A percentile compares a stretch with the other conserved stretches of the same genome.
Evolutionary conservation across 2,113 vertebrate genomes (phyloP).

Genomic region (Perca flavescens): DNA sequence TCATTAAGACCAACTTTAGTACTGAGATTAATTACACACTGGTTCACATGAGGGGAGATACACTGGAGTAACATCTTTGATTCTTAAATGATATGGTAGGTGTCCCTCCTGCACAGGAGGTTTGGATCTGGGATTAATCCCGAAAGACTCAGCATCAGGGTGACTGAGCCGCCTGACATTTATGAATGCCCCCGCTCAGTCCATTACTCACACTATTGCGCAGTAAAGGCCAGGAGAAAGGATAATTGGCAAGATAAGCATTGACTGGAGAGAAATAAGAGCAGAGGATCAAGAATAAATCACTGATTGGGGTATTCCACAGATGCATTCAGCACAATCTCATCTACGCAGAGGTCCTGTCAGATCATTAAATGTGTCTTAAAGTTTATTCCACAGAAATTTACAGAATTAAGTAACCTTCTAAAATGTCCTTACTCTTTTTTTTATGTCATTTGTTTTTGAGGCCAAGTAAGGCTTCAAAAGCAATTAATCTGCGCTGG

Average conservation of each 20-base stretch:
- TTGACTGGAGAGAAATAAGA: conserved; percentile 19
- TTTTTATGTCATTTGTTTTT: background rate
- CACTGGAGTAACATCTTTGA: background rate
- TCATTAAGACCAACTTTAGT: background rate
- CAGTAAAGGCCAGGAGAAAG: conserved; percentile 46
- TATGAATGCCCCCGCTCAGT: conserved; percentile 42
- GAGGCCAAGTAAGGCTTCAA: background rate
- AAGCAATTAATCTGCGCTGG: background rate
- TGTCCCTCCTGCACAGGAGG: background rate
- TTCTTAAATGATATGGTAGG: background rate
- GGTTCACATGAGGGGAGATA: conserved; percentile 1
- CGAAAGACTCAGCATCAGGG: conserved; percentile 32
- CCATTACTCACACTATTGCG: conserved; percentile 60
- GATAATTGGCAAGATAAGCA: conserved; percentile 64
- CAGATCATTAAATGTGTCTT: conserved; percentile 5
- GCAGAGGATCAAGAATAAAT: conserved; percentile 22
- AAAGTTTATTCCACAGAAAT: background rate
- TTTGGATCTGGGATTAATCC: conserved; percentile 12
- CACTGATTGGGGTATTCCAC: conserved; percentile 51
- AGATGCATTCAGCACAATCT: conserved; percentile 10
- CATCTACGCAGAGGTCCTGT: background rate
- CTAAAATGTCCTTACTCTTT: background rate
- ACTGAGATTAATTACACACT: background rate
- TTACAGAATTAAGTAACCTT: background rate
- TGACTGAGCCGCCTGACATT: conserved; percentile 29